Base-by-base conservation (phyloP, 1,140 invertebrate species). In the Goniozus legneri region DNA sequence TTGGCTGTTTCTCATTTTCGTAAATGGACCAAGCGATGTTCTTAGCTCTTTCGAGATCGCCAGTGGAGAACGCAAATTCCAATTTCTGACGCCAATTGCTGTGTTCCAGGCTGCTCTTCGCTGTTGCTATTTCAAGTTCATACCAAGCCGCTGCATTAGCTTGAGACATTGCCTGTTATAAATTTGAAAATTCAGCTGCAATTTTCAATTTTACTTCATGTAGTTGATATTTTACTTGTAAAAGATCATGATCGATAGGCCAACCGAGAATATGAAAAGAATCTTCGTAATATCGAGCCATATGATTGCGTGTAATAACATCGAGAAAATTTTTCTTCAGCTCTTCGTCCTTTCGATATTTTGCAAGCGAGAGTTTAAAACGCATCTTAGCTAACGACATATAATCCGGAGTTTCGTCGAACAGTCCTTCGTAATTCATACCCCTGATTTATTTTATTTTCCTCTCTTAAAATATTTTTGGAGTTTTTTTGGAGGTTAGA, bases 1-100 rank as follows among this genome's bases (percentile, higher is more conserved):
- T 81, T 1, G 89, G 89, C 10, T 90, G 79, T 14, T 85, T 89
- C 57, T 91, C 87, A 58, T 93, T 89, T 60, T 87, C 84, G 31
- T 87, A 85, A 62, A 89, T 87, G 2, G 82, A 71, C 57, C 86
- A 87, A 18, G 88, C 85, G 19, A 82, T 61, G 10, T 68, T 57
- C 12, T 67, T 77, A 6, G 65, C 69, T 20, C 30, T 56, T 75
- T 80, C 80, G 66, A 85, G 85, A 59, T 87, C 83, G 16, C 86
- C 87, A 69, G 89, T 89, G 47, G 77, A 69, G 63, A 84, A 86
- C 3, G 86, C 69, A 65, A 86, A 88, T 60, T 88, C 85, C 7
- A 86, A 79, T 65, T 89, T 89, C 24, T 50, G 34, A 37, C 39
- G 38, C 54, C 59, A 59, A 31, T 57, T 53, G 7, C 8, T 19